phyloP scores from a whole-genome alignment of 2,113 vertebrate species.

The Vulpes vulpes region DNA sequence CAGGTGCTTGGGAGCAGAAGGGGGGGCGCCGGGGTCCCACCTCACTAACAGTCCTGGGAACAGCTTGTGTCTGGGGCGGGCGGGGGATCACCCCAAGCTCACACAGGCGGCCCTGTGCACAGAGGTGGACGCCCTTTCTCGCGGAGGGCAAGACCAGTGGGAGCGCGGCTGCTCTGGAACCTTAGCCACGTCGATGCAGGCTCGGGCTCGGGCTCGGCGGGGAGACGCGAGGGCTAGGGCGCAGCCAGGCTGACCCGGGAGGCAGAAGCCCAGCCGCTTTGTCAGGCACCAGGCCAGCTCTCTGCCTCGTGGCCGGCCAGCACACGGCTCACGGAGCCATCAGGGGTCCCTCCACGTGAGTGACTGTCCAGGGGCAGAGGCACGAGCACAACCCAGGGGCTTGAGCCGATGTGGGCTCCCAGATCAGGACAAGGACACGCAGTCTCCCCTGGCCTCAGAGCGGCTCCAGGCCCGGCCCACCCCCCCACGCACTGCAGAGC shows the following conservation, averaged over 20 bases:
- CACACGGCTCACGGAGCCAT: neutral
- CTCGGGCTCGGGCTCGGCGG: neutral
- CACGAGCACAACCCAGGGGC: neutral
- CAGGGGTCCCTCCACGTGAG: accelerated
- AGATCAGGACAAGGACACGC: neutral
- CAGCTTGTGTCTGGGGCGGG: accelerated
- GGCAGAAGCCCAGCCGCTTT: accelerated
- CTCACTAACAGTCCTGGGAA: accelerated
- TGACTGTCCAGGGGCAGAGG: neutral
- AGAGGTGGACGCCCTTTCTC: too few relatives aligned
- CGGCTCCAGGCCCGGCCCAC: neutral
- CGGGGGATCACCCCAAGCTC: neutral
- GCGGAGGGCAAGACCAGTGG: accelerated
- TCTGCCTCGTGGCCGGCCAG: accelerated
- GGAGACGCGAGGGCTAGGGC: neutral
- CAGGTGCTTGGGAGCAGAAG: neutral
- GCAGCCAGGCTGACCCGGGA: accelerated
- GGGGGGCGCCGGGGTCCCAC: neutral
- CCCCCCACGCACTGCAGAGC: accelerated
- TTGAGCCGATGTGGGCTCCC: neutral
- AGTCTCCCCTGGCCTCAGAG: neutral
- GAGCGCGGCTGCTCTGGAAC: neutral
- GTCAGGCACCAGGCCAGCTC: accelerated
- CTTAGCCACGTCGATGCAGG: accelerated
- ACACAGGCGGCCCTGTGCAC: accelerated